phyloP scores from a whole-genome alignment of 2,797 vertebrate genomes.

The Novumbra hubbsi region DNA sequence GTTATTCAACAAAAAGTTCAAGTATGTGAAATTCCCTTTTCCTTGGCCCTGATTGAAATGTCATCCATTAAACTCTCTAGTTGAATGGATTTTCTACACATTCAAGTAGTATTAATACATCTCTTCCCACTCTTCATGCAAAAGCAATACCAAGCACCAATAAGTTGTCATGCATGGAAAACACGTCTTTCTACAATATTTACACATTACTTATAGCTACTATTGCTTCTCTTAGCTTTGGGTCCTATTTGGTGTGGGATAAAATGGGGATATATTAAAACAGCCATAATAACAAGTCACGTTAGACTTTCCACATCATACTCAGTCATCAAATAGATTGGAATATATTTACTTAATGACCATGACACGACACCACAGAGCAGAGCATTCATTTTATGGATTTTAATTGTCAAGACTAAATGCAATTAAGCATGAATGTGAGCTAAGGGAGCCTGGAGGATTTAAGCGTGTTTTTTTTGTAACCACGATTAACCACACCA shows the following conservation, averaged over 20 bases:
- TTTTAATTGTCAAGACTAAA: no score
- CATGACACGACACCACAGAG: not conserved
- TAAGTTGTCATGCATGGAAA: not conserved
- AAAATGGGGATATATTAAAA: constrained; percentile 35
- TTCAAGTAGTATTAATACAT: not conserved
- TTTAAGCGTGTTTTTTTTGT: not conserved
- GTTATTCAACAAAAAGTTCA: no score
- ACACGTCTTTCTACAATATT: constrained; percentile 48
- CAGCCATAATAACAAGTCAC: constrained; percentile 40
- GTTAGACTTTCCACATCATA: constrained; percentile 1
- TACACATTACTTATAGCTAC: constrained; percentile 63
- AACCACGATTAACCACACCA: constrained; percentile 1
- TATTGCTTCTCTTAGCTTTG: constrained; percentile 35
- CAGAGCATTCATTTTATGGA: not conserved
- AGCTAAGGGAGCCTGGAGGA: not conserved
- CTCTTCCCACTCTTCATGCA: not conserved
- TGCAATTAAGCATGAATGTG: not conserved
- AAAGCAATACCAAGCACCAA: not conserved
- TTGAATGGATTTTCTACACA: not conserved
- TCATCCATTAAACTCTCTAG: no score
- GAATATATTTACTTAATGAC: not conserved
- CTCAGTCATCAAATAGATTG: constrained; percentile 1
- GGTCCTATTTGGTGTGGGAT: constrained; percentile 29
- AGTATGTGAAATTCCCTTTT: no score
- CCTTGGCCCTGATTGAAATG: no score